phyloP scores from a whole-genome alignment of 2,888 invertebrate genomes.

The Flexamia atlantica region DNA sequence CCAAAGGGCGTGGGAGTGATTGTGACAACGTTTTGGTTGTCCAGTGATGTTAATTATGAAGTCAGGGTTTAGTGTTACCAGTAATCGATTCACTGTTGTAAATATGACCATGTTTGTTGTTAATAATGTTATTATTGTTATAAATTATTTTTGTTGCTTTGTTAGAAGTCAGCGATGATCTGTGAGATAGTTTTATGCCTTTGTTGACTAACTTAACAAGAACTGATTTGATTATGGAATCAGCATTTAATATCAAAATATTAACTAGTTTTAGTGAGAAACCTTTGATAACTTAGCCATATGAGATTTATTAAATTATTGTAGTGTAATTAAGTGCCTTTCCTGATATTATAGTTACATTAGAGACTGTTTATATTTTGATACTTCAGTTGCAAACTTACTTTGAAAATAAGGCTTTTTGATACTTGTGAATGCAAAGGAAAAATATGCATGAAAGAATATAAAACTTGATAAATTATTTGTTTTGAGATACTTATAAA shows the following conservation, averaged over 20 bases:
- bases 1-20: constrained; percentile 28
- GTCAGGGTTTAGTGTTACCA: constrained; percentile 60
- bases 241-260: constrained; percentile 43
- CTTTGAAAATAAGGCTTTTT: constrained; percentile 16
- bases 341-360: constrained; percentile 57
- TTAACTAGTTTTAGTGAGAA: constrained; percentile 40
- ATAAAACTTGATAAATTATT: too few species aligned
- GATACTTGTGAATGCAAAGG: not conserved
- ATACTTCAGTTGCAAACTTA: constrained; percentile 30
- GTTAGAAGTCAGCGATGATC: constrained; percentile 25
- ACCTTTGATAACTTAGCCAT: constrained; percentile 31
- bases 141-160: constrained; percentile 39
- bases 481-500: too few species aligned
- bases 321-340: constrained; percentile 54
- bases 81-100: constrained; percentile 12
- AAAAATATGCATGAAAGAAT: not conserved
- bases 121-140: constrained; percentile 52
- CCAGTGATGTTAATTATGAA: constrained; percentile 58
- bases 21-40: constrained; percentile 54
- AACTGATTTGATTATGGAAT: not conserved
- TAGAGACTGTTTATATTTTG: constrained; percentile 56
- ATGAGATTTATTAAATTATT: constrained; percentile 30
- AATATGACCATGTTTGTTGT: constrained; percentile 29
- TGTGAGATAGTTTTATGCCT: constrained; percentile 32
- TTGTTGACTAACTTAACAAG: not conserved